Evolutionary conservation across 2,888 invertebrate species (phyloP).

Genomic region (Latrodectus elegans): DNA sequence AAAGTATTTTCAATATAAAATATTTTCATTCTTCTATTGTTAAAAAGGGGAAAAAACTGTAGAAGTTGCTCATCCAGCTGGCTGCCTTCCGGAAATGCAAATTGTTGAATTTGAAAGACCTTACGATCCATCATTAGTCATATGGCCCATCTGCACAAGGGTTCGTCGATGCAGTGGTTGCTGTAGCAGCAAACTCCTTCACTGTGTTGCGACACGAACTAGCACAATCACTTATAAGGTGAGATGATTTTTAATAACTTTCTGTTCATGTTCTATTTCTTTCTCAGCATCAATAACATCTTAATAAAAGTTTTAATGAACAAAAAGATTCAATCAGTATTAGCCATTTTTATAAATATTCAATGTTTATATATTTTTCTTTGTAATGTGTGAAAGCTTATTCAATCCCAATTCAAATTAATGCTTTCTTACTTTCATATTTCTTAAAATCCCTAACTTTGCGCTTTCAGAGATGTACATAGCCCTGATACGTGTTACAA

Average conservation of each 20-base stretch:
- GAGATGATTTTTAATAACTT: neutral
- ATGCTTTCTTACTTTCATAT: too few relatives aligned
- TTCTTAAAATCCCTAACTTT: too few relatives aligned
- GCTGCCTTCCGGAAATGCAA: conserved; percentile 71
- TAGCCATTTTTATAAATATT: too few relatives aligned
- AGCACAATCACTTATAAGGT: conserved; percentile 66
- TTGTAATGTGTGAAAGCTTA: too few relatives aligned
- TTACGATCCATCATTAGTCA: conserved; percentile 78
- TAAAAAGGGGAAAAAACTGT: conserved; percentile 29
- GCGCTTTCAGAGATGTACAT: too few relatives aligned
- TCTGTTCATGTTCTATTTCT: too few relatives aligned
- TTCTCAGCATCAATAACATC: too few relatives aligned
- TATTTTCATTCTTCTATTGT: neutral
- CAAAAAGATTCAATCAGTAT: too few relatives aligned
- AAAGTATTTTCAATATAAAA: neutral
- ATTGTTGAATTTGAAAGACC: conserved; percentile 71
- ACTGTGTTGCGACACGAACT: conserved; percentile 62
- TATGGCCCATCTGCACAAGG: conserved; percentile 70
- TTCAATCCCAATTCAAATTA: too few relatives aligned
- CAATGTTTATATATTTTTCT: too few relatives aligned
- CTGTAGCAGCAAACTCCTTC: conserved; percentile 69
- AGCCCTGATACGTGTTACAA: too few relatives aligned
- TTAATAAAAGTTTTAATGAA: too few relatives aligned
- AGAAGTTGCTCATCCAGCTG: conserved; percentile 70
- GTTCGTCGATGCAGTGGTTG: conserved; percentile 70